A percentile compares a stretch with the other conserved stretches of the same genome.
phyloP scores from a whole-genome alignment of 2,888 invertebrate species.

The Corbicula japonica region DNA sequence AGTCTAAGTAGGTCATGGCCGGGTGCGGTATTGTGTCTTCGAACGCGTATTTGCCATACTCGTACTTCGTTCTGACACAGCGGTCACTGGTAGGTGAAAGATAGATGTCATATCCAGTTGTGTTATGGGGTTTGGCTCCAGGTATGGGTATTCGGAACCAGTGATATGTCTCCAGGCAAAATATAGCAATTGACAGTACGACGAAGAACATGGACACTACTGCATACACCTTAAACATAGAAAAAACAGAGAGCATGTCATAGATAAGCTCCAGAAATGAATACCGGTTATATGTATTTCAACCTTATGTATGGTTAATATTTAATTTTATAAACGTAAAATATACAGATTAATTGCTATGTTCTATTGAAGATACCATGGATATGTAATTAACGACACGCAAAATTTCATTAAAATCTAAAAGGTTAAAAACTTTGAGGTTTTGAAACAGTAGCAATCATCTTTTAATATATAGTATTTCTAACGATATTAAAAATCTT shows the following conservation, averaged over 20 bases:
- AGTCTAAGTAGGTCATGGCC: slow-evolving; percentile 81
- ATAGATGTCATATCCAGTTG: slow-evolving; percentile 56
- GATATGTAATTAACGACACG: no score
- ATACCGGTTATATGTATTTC: no score
- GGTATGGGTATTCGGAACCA: slow-evolving; percentile 80
- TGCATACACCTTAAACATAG: slow-evolving; percentile 80
- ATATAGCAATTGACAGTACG: slow-evolving; percentile 82
- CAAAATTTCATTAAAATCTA: no score
- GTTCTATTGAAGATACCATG: no score
- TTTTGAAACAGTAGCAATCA: no score
- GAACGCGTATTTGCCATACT: slow-evolving; percentile 58
- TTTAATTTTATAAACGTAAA: no score
- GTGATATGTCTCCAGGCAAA: slow-evolving; percentile 84
- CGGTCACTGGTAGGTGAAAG: slow-evolving; percentile 66
- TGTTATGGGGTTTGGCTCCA: slow-evolving; percentile 61
- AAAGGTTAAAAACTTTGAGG: no score
- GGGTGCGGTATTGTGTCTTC: slow-evolving; percentile 78
- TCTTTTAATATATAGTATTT: no score
- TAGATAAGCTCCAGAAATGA: no score
- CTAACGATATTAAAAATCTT: no score
- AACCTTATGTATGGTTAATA: no score
- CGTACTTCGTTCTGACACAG: slow-evolving; percentile 60
- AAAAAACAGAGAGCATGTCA: slow-evolving; percentile 3
- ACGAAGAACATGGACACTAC: slow-evolving; percentile 85
- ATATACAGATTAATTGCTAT: no score